Base-by-base conservation (phyloP, 1,140 invertebrate species). In the Caenorhabditis inopinata region DNA sequence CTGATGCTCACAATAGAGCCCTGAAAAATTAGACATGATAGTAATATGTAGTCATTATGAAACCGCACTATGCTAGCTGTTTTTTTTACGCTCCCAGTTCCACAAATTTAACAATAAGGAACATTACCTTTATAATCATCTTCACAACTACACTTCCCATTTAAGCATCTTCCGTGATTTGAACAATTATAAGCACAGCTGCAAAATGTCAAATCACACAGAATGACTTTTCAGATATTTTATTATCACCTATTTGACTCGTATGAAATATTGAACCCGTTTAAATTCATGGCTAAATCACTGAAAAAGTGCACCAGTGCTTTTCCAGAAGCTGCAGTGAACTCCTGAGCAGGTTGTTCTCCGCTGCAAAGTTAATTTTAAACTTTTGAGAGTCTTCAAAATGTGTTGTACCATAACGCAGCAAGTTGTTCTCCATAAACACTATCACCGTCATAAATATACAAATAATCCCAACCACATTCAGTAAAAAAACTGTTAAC, bases 391-490 rank as follows among this genome's bases (percentile, higher is more conserved):
- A 32, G 18, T 2, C 21, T 21, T 16, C 4, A 21, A 73, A 58
- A 35, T 6, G 29, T n/a, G n/a, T n/a, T n/a, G n/a, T 11, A 83
- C 88, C 87, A 89, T 23, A 88, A 86, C 29, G 87, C 88, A 23
- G 79, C 87, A 11, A 88, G 53, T 25, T 88, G 77, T 47, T 85
- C 81, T 18, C 83, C 83, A 77, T 85, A 82, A 51, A 87, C 86
- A 35, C 79, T 76, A 62, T 87, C 85, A 18, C 87, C 87, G 47
- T 88, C 87, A 74, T 89, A 89, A 62, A 88, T 84, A 51, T 89
- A 86, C 18, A 88, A 42, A 83, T 85, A 83, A 82, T 88, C 87
- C 88, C 88, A 89, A 51, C 87, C 85, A 74, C 88, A 89, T 82
- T 88, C 87, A 0, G 88, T 89, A n/a, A 80, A 76, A 53, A 88